A percentile compares a stretch with the other conserved stretches of the same genome.
Evolutionary conservation across 2,797 vertebrate genomes (phyloP).

Genomic region (Nannoperca australis): DNA sequence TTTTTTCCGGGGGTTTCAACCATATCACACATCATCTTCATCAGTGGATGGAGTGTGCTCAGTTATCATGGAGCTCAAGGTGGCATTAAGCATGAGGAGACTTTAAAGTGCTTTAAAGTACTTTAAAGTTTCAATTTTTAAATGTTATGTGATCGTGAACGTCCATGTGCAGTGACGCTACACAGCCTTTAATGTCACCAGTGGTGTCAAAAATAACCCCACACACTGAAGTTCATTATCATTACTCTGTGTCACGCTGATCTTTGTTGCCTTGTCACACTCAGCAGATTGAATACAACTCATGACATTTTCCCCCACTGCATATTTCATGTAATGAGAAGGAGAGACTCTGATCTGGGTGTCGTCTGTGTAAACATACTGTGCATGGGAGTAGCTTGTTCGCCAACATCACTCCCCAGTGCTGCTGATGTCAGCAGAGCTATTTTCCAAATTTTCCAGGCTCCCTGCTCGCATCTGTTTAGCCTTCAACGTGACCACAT

Average conservation of each 20-base stretch:
- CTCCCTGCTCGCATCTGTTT: conserved; percentile 56
- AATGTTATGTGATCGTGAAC: neutral
- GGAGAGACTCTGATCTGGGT: conserved; percentile 77
- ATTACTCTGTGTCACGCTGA: conserved; percentile 49
- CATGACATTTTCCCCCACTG: conserved; percentile 72
- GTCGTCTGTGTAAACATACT: conserved; percentile 79
- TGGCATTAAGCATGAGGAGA: no score
- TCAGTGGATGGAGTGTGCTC: neutral
- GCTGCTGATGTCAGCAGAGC: conserved; percentile 74
- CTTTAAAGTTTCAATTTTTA: neutral
- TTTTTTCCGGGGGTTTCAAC: no score
- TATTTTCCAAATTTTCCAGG: conserved; percentile 63
- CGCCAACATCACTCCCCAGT: conserved; percentile 66
- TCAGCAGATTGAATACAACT: conserved; percentile 70
- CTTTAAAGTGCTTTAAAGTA: neutral
- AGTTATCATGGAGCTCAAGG: neutral
- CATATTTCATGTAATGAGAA: conserved; percentile 79
- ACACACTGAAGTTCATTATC: conserved; percentile 41
- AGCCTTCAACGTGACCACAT: conserved; percentile 58
- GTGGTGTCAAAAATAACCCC: conserved; percentile 58
- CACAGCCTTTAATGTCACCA: conserved; percentile 41
- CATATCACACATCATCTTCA: no score
- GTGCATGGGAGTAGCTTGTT: conserved; percentile 72
- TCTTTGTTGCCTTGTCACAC: conserved; percentile 63
- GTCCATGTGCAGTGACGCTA: neutral